phyloP scores from a whole-genome alignment of 2,888 invertebrate species.

The Plebejus melissa region DNA sequence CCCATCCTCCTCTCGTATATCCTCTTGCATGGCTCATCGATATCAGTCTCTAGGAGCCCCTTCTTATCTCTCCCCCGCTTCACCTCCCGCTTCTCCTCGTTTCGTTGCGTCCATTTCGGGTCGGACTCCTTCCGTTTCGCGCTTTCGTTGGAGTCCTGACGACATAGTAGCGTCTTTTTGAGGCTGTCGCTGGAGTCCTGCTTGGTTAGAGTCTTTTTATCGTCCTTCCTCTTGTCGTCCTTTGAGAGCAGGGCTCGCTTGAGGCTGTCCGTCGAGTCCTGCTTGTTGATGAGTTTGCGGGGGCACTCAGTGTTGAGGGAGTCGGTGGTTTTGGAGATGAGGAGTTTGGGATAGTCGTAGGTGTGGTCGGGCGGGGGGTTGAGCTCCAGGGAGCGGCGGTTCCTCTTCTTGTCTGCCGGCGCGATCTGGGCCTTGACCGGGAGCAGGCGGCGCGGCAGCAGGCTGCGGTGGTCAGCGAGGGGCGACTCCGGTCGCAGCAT shows the following conservation, averaged over 20 bases:
- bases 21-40: conserved; percentile 61
- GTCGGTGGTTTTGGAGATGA: conserved; percentile 73
- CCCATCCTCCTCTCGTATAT: conserved; percentile 71
- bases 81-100: conserved; percentile 57
- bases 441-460: conserved; percentile 68
- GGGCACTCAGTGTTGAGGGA: conserved; percentile 72
- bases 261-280: conserved; percentile 69
- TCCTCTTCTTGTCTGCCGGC: conserved; percentile 68
- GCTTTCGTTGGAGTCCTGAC: conserved; percentile 70
- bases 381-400: conserved; percentile 71
- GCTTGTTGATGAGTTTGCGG: conserved; percentile 65
- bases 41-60: conserved; percentile 66
- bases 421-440: conserved; percentile 71
- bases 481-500: conserved; percentile 76
- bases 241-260: conserved; percentile 65
- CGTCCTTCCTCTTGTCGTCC: conserved; percentile 67
- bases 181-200: conserved; percentile 69
- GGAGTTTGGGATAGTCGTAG: conserved; percentile 70
- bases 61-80: conserved; percentile 68
- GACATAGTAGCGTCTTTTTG: conserved; percentile 63
- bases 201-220: conserved; percentile 60
- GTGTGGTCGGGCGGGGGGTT: conserved; percentile 64
- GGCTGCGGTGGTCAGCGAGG: conserved; percentile 76
- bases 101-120: conserved; percentile 58
- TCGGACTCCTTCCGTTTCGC: conserved; percentile 63